Evolutionary conservation across 2,888 invertebrate genomes (phyloP).

Genomic region (Globia sparganii): DNA sequence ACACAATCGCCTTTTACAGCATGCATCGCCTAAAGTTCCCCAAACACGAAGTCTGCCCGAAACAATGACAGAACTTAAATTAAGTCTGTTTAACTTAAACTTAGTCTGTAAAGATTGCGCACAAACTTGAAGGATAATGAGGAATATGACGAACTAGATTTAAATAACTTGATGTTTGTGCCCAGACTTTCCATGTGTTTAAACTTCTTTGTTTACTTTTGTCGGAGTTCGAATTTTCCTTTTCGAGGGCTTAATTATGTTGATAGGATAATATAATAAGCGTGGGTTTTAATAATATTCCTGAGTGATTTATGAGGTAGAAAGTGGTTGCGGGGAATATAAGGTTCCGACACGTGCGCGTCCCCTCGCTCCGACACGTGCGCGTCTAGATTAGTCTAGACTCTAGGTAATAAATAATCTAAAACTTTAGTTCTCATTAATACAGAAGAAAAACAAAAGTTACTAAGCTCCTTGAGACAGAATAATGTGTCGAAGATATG

Average conservation of each 20-base stretch:
- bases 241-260: background rate
- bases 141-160: conserved; percentile 38
- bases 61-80: conserved; percentile 32
- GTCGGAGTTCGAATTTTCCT: conserved; percentile 19
- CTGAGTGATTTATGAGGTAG: background rate
- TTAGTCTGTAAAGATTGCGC: conserved; percentile 31
- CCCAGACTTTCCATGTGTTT: conserved; percentile 10
- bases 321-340: background rate
- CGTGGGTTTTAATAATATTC: background rate
- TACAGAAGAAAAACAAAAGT: background rate
- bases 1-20: background rate
- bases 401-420: background rate
- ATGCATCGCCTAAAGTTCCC: background rate
- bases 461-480: no score
- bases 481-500: background rate
- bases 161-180: conserved; percentile 36
- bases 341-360: background rate
- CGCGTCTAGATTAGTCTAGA: background rate
- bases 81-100: conserved; percentile 21
- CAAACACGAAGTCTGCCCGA: background rate
- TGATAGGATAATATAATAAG: background rate
- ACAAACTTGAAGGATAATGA: conserved; percentile 24
- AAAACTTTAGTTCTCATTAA: background rate
- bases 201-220: conserved; percentile 26
- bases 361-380: background rate